Conservation (phyloP, 2,797 vertebrate genomes). For the Propithecus perrieri region DNA sequence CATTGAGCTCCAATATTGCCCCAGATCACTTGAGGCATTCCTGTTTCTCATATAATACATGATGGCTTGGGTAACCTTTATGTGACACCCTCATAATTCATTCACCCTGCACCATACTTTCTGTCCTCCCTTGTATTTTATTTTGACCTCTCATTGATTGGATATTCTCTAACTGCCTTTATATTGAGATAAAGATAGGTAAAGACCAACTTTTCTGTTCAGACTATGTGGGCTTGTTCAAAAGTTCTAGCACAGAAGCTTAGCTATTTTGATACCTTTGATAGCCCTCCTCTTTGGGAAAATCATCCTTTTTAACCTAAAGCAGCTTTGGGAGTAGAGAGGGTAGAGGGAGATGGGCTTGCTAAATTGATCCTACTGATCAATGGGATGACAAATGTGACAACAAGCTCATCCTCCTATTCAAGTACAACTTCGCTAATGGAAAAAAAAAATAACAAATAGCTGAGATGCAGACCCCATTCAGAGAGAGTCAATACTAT, state of each 20-base stretch:
- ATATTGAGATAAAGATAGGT: background rate
- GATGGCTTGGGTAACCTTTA: background rate
- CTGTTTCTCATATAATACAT: conserved; percentile 16
- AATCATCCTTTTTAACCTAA: background rate
- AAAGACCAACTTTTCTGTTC: background rate
- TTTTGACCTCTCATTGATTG: background rate
- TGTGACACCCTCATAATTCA: background rate
- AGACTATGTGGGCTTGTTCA: background rate
- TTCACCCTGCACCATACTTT: background rate
- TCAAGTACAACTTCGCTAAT: background rate
- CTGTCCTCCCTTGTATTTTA: background rate
- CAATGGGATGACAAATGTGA: background rate
- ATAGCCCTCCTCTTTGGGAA: background rate
- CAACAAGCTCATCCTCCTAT: background rate
- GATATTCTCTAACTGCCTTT: background rate
- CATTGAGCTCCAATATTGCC: background rate
- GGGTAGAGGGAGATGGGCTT: background rate
- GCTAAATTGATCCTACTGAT: background rate
- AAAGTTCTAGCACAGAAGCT: background rate
- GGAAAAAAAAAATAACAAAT: background rate
- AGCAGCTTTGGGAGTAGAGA: background rate
- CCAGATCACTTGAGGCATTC: background rate
- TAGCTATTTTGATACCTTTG: background rate
- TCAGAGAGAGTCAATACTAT: background rate
- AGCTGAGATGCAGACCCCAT: background rate